Conservation (phyloP, 64 coral and sea anemone genomes). For the Stichodactyla mertensii region DNA sequence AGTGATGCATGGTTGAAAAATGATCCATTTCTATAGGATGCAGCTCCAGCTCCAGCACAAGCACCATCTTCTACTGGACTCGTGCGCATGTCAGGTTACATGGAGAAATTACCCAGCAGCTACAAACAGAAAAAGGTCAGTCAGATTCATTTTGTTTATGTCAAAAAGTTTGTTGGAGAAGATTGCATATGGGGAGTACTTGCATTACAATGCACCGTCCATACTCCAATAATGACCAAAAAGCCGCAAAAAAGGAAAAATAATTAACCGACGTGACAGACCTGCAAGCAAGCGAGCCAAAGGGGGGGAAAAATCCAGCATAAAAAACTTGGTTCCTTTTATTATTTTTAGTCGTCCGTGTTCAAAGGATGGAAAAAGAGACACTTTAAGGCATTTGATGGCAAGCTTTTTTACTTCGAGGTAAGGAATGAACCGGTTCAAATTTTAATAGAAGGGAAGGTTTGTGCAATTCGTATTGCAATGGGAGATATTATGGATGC, state of each 20-base stretch:
- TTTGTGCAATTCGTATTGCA: too few relatives aligned
- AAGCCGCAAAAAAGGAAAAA: too few relatives aligned
- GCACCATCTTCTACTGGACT: background rate
- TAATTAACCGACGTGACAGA: background rate
- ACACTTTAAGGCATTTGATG: conserved; percentile 47
- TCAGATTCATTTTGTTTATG: too few relatives aligned
- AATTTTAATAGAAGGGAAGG: too few relatives aligned
- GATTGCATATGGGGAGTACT: too few relatives aligned
- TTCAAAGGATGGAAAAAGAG: conserved; percentile 56
- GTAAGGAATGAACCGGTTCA: background rate
- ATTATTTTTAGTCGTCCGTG: conserved; percentile 15
- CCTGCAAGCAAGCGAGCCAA: background rate
- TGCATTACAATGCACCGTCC: too few relatives aligned
- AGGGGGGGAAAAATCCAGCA: background rate
- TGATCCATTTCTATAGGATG: background rate
- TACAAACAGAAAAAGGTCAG: conserved; percentile 66
- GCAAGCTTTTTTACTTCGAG: conserved; percentile 56
- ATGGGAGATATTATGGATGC: too few relatives aligned
- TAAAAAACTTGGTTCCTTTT: background rate
- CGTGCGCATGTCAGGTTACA: conserved; percentile 82
- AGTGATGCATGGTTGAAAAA: too few relatives aligned
- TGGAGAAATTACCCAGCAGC: conserved; percentile 78
- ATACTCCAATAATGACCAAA: too few relatives aligned
- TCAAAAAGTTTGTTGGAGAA: too few relatives aligned
- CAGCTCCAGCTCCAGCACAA: background rate